Base-by-base conservation (phyloP, 2,888 invertebrate species). In the Volucella zonaria region DNA sequence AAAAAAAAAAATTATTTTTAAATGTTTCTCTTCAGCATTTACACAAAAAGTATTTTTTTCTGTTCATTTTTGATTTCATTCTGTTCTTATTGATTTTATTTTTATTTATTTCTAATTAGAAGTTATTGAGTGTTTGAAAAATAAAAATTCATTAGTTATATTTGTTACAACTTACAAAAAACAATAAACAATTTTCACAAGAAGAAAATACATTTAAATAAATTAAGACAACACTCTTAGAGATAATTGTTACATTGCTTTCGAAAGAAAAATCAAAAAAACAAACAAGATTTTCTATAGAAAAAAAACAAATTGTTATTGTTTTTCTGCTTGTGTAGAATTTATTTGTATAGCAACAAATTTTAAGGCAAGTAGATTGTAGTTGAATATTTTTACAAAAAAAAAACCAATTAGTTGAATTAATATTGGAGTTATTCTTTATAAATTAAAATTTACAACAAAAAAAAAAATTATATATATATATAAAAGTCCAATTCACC, bases 241-340 rank as follows among this genome's bases (percentile, higher is more conserved):
- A 85, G 77, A 52, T 75, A 85, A 62, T 18, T 81, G 68, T 76
- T 76, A 71, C 54, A 85, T 76, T 76, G 85, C 81, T 85, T 85
- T 67, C 43, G 67, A 74, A 86, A 87, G 70, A 83, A 79, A 73
- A 80, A 58, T 61, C 52, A 18, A 14, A 73, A n/a, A 58, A 67
- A 31, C 56, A 40, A 68, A 40, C 38, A 70, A 73, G 58, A 45
- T 79, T 68, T 47, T 71, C 38, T 45, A 73, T 40, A 59, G 54
- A 78, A 47, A 56, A 23, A 82, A 70, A 56, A 18, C 68, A 54
- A 79, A 40, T 75, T 87, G 71, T 88, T 88, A 81, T 79, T 88
- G 86, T 88, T 90, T 86, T 89, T 90, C 88, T 90, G 91, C 91
- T 90, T 90, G 91, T 89, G 90, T 91, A 91, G 90, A 89, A 68